These are phyloP conservation scores for Zygogramma bicolorata DNA, from an alignment of 2,888 invertebrate species.

Conservation along the genomic window DNA sequence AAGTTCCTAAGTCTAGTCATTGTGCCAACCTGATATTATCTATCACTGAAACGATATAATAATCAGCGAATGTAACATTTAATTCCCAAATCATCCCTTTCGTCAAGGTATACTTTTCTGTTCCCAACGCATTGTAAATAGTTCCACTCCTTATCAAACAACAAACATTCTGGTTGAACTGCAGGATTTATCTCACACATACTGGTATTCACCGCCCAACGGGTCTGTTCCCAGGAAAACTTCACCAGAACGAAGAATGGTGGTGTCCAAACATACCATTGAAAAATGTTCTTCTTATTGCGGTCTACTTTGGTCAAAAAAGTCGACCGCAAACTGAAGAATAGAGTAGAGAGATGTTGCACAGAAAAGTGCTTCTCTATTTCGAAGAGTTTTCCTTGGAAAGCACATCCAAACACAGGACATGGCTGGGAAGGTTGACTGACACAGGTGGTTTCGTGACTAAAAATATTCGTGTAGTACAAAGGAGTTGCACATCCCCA, in stretches of 20 bases:
- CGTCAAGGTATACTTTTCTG: no score
- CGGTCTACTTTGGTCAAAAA: not conserved
- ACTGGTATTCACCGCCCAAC: not conserved
- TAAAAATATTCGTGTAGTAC: not conserved
- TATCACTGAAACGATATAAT: no score
- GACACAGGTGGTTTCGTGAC: not conserved
- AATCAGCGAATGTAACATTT: no score
- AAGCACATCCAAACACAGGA: not conserved
- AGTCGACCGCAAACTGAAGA: not conserved
- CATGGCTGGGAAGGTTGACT: not conserved
- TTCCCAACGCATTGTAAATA: no score
- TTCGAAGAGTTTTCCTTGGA: not conserved
- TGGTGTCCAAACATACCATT: not conserved
- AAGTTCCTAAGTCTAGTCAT: no score
- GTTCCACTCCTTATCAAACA: not conserved
- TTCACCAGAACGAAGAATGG: not conserved
- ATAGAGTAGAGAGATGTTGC: not conserved
- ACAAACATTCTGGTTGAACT: not conserved
- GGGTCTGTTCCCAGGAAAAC: not conserved
- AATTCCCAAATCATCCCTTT: no score
- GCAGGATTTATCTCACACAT: not conserved
- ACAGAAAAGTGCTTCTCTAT: not conserved
- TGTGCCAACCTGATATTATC: no score
- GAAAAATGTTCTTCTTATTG: not conserved
- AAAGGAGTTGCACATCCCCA: not conserved